These are phyloP conservation scores for Carabus problematicus DNA, from an alignment of 2,888 invertebrate genomes.

Conservation along the genomic window DNA sequence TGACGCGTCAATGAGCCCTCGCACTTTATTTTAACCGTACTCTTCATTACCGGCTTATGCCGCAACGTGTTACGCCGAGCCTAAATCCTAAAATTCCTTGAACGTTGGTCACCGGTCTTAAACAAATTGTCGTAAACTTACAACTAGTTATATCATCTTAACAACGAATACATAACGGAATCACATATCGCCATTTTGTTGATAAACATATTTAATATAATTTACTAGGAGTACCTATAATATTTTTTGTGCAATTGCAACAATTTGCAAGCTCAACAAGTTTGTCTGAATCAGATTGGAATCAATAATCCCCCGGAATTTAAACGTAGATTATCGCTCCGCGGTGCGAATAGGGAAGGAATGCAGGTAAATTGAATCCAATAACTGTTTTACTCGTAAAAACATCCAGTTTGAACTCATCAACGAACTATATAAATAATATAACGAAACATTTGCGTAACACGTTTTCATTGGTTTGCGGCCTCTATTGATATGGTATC, in stretches of 20 bases:
- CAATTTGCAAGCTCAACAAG: constrained; percentile 9
- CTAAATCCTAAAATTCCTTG: too few relatives aligned
- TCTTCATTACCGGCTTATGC: constrained; percentile 3
- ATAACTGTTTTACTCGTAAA: constrained; percentile 21
- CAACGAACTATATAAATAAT: too few relatives aligned
- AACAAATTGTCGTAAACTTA: background rate
- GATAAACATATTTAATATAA: background rate
- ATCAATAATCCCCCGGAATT: constrained; percentile 13
- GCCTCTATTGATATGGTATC: too few relatives aligned
- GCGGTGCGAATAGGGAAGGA: too few relatives aligned
- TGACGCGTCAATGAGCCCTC: background rate
- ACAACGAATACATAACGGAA: background rate
- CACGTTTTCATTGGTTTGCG: too few relatives aligned
- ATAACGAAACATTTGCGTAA: too few relatives aligned
- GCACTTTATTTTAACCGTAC: constrained; percentile 1
- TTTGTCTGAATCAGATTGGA: constrained; percentile 16
- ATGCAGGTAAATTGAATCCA: constrained; percentile 21
- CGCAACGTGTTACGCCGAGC: background rate
- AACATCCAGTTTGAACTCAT: background rate
- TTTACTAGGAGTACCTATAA: background rate
- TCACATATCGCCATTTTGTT: background rate
- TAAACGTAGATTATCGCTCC: constrained; percentile 21
- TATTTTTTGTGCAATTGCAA: constrained; percentile 7
- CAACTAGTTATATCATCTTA: background rate
- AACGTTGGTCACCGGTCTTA: too few relatives aligned